Evolutionary conservation across 2,797 vertebrate species (phyloP), one percentile per base, ranked within the genome.

Genomic region (Danio aesculapii): DNA sequence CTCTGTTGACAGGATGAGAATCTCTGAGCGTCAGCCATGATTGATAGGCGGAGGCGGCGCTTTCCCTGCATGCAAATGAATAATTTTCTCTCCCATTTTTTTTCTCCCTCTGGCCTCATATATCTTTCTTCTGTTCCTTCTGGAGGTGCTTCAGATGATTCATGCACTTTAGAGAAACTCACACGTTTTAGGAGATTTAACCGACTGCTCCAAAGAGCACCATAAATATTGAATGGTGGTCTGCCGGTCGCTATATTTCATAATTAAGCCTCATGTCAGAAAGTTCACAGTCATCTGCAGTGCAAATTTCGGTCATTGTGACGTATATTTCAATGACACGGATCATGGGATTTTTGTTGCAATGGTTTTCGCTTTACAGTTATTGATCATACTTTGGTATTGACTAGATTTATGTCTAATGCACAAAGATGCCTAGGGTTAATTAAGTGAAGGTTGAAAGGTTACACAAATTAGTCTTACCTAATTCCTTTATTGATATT

Each of bases 161-260:
- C 82, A 86, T 85, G 72, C 75, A 75, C 87, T 88, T 88, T 61
- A 72, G 78, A 77, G 57, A 87, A 82, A 75, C 71, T 84, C 75
- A 30, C 84, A 79, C 55, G 41, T 75, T 83, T 79, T 61, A 46
- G 16, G 81, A 68, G 52, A 81, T 81, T 87, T 81, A 87, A 86
- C 76, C 83, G 72, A 63, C 61, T 73, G 70, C 58, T 72, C 62
- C 68, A 69, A 79, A 83, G 81, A 83, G 79, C 63, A 59, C 58
- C 62, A 87, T 85, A 74, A 81, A 86, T 81, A 86, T 74, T 86
- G 50, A 83, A 83, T 53, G 63, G 67, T 61, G 50, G 44, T 75
- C 73, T 84, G 67, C 69, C 71, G 69, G 44, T 64, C 50, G 10
- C 81, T 79, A 81, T 81, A 83, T 81, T 83, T 84, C 81, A 83